Evolutionary conservation across 2,113 vertebrate genomes (phyloP).

Genomic region (Spilogale gracilis): DNA sequence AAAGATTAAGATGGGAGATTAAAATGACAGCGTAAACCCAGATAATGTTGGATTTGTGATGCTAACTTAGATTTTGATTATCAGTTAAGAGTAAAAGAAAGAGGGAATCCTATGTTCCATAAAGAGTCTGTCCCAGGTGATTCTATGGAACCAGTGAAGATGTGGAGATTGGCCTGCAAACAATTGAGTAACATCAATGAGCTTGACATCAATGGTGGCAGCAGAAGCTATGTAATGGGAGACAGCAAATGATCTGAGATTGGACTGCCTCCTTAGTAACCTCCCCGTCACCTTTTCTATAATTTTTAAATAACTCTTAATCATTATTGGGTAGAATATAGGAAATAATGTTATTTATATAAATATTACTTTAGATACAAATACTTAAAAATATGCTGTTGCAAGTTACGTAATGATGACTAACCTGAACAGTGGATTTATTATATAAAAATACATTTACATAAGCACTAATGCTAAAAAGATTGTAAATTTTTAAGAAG

Average conservation of each 20-base stretch:
- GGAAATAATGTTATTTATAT: neutral
- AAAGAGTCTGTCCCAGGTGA: neutral
- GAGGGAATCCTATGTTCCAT: neutral
- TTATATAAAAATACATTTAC: neutral
- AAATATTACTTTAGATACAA: neutral
- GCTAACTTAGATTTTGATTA: neutral
- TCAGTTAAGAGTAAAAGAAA: neutral
- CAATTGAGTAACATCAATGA: conserved; percentile 10
- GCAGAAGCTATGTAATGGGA: neutral
- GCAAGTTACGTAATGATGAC: neutral
- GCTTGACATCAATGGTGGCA: neutral
- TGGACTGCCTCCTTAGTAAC: conserved; percentile 6
- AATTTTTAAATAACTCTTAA: neutral
- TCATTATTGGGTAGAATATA: neutral
- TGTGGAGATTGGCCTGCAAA: neutral
- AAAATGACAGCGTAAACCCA: neutral
- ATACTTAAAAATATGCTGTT: neutral
- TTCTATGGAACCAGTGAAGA: neutral
- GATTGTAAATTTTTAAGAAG: conserved; percentile 19
- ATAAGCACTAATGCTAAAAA: neutral
- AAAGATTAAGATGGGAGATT: neutral
- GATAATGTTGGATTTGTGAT: neutral
- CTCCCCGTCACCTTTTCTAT: neutral
- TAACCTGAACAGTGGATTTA: conserved; percentile 34
- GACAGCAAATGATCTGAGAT: neutral